Evolutionary conservation across 2,888 invertebrate genomes (phyloP), one percentile per base, ranked within the genome.

Genomic region (Eupithecia inturbata): DNA sequence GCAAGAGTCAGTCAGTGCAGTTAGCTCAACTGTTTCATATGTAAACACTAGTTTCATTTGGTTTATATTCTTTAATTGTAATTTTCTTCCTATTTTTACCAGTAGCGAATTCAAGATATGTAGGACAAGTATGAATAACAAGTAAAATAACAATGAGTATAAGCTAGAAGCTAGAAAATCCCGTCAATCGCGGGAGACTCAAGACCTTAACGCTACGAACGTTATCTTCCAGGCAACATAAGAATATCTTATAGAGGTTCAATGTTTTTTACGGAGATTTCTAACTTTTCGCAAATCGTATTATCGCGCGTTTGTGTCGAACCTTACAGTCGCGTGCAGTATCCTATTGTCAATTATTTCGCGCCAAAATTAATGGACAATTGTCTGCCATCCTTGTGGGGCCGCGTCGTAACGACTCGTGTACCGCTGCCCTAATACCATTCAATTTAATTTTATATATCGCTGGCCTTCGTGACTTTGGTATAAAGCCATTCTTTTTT

Each of bases 301-400:
- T 3, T 36, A 79, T 74, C 83, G 81, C 69, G 66, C 79, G 80
- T 85, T 82, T 75, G 81, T 75, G 78, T 62, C 63, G 19, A 14
- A 14, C 28, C 68, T 80, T 63, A 80, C 39, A 74, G 63, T 89
- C 85, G 89, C 88, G 88, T 89, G 90, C 84, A 77, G 78, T 89
- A 77, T 80, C 78, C 85, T 82, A 89, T 87, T 86, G 88, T 85
- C 87, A 87, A 88, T 91, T 89, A 90, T 87, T 84, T 83, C 84
- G 82, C 78, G 79, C 91, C 92, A 87, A 91, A 92, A 89, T 87
- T 81, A 87, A 87, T 78, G 80, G 83, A 89, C 91, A 89, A 92
- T 92, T 84, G 90, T 84, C 81, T 83, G 79, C 80, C 79, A 74
- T 77, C 88, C 88, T 86, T 89, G 79, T 88, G 85, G 71, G 74